Evolutionary conservation across 1,140 invertebrate species (phyloP).

Genomic region (Coptotermes formosanus): DNA sequence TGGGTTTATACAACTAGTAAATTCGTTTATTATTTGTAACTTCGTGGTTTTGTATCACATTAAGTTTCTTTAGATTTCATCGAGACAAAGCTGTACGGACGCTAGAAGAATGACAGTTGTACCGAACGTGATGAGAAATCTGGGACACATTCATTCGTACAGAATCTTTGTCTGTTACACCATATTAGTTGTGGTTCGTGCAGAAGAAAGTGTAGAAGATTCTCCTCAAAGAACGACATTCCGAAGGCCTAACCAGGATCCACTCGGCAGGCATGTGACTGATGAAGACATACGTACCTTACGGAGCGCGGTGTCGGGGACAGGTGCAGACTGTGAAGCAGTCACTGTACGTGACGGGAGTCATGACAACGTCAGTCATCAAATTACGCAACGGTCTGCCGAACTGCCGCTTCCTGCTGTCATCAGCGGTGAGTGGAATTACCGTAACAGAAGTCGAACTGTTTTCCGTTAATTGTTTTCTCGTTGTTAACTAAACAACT

Average conservation of each 20-base stretch:
- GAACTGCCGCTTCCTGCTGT: not conserved
- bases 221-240: not conserved
- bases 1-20: too few species aligned
- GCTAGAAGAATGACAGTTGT: not conserved
- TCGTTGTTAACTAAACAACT: too few species aligned
- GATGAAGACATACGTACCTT: not conserved
- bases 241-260: not conserved
- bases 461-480: too few species aligned
- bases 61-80: too few species aligned
- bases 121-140: not conserved
- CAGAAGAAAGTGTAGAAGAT: not conserved
- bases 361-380: not conserved
- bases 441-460: too few species aligned
- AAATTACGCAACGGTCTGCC: not conserved
- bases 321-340: too few species aligned
- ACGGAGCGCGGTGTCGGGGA: too few species aligned
- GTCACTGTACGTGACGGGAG: not conserved
- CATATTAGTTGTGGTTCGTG: not conserved
- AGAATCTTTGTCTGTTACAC: slow-evolving; percentile 20
- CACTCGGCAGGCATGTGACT: not conserved
- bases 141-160: not conserved
- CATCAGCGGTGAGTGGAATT: not conserved
- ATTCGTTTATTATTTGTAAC: too few species aligned
- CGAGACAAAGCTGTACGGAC: too few species aligned
- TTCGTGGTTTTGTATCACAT: too few species aligned